Conservation (phyloP, 2,113 vertebrate genomes). For the Corapipo altera region DNA sequence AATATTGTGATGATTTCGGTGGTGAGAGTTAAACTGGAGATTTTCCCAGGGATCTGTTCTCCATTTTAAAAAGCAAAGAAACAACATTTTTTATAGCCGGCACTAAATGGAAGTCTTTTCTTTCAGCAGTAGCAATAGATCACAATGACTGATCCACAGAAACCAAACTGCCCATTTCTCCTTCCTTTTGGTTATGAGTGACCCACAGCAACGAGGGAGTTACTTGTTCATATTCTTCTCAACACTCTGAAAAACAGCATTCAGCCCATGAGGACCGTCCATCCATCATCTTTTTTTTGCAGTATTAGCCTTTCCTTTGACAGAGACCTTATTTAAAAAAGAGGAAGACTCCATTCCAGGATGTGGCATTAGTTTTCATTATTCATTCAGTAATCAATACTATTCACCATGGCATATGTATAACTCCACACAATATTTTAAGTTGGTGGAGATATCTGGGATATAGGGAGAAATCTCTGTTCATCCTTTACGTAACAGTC, state of each 20-base stretch:
- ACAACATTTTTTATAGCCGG: background rate
- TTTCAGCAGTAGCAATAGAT: background rate
- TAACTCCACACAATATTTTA: background rate
- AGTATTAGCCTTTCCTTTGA: background rate
- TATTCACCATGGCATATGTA: background rate
- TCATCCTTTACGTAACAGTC: slow-evolving; percentile 41
- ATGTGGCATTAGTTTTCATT: background rate
- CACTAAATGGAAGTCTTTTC: background rate
- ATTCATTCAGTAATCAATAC: background rate
- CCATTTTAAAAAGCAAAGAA: slow-evolving; percentile 11
- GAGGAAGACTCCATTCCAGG: background rate
- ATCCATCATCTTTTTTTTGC: background rate
- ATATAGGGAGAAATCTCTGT: slow-evolving; percentile 4
- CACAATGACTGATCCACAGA: background rate
- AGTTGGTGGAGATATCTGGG: background rate
- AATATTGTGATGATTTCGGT: background rate
- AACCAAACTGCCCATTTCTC: slow-evolving; percentile 18
- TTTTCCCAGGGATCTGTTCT: background rate
- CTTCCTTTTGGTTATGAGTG: background rate
- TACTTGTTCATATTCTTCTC: slow-evolving; percentile 7
- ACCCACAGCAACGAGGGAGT: background rate
- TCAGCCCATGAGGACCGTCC: background rate
- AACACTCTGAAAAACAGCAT: background rate
- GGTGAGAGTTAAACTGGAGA: background rate
- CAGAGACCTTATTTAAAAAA: background rate